These are phyloP conservation scores for Schrankia costaestrigalis DNA, from an alignment of 2,888 invertebrate genomes.

Conservation along the genomic window DNA sequence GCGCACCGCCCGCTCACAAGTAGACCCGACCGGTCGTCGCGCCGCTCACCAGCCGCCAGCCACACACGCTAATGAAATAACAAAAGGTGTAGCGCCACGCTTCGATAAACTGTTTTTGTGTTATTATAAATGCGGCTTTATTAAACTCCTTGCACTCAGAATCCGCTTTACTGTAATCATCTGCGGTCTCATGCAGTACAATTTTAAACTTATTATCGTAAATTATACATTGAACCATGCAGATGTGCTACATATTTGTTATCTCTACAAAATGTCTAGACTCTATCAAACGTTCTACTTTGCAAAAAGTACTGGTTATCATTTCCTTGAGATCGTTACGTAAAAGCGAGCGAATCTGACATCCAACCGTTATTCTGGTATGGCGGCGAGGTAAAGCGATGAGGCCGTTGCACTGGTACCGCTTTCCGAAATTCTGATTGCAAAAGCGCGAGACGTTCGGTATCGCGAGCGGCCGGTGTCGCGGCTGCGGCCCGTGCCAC, in stretches of 20 bases:
- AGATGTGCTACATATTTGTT: constrained; percentile 19
- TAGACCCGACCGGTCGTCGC: constrained; percentile 32
- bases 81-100: constrained; percentile 44
- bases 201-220: constrained; percentile 9
- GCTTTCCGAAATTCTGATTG: constrained; percentile 63
- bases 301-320: constrained; percentile 33
- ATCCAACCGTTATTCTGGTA: constrained; percentile 44
- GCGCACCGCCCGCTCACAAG: constrained; percentile 41
- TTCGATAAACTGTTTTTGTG: constrained; percentile 40
- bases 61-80: constrained; percentile 47
- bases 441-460: constrained; percentile 52
- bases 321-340: constrained; percentile 47
- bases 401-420: constrained; percentile 50
- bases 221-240: background rate
- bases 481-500: constrained; percentile 36
- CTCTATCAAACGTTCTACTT: constrained; percentile 35
- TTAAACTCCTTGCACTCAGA: constrained; percentile 21
- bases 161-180: constrained; percentile 16
- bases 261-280: constrained; percentile 26
- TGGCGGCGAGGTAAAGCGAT: constrained; percentile 37
- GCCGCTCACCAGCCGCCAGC: constrained; percentile 11
- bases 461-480: constrained; percentile 35
- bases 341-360: constrained; percentile 40
- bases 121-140: constrained; percentile 26
- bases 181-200: constrained; percentile 6